Evolutionary conservation across 2,113 vertebrate genomes (phyloP).

Genomic region (Coptodon rendalli): DNA sequence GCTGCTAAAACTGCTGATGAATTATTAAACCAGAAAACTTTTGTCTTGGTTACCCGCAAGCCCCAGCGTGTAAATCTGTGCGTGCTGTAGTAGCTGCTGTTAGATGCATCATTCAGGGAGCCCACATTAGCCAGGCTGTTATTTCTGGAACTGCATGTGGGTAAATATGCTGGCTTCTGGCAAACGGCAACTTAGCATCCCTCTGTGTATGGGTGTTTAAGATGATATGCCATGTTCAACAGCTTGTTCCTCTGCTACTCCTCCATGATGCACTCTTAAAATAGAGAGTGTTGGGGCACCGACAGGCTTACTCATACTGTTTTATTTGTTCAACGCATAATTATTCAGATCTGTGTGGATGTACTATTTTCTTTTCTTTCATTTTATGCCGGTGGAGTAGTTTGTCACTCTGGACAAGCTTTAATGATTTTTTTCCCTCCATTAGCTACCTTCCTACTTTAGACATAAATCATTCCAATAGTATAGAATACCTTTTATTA

Average conservation of each 20-base stretch:
- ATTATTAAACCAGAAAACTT: conserved; percentile 22
- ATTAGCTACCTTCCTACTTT: not conserved
- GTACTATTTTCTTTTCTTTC: not conserved
- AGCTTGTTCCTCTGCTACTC: conserved; percentile 34
- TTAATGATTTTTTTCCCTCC: not conserved
- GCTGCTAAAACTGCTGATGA: not conserved
- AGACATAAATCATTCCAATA: not conserved
- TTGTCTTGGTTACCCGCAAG: not conserved
- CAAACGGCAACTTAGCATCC: conserved; percentile 41
- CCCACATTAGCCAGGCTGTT: conserved; percentile 30
- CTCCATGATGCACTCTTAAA: conserved; percentile 26
- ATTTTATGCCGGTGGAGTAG: not conserved
- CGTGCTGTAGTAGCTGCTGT: not conserved
- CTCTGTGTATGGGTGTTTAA: conserved; percentile 33
- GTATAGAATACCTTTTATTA: not conserved
- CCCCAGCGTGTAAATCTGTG: not conserved
- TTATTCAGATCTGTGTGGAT: not conserved
- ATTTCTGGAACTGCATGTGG: conserved; percentile 45
- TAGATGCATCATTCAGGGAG: conserved; percentile 45
- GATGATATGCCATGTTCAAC: conserved; percentile 42
- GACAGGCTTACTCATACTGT: conserved; percentile 26
- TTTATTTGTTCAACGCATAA: not conserved
- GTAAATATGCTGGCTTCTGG: conserved; percentile 45
- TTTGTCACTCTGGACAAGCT: not conserved
- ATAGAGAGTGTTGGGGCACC: conserved; percentile 24